Evolutionary conservation across 2,888 invertebrate genomes (phyloP), one percentile per base, ranked within the genome.

Genomic region (Clunio marinus): DNA sequence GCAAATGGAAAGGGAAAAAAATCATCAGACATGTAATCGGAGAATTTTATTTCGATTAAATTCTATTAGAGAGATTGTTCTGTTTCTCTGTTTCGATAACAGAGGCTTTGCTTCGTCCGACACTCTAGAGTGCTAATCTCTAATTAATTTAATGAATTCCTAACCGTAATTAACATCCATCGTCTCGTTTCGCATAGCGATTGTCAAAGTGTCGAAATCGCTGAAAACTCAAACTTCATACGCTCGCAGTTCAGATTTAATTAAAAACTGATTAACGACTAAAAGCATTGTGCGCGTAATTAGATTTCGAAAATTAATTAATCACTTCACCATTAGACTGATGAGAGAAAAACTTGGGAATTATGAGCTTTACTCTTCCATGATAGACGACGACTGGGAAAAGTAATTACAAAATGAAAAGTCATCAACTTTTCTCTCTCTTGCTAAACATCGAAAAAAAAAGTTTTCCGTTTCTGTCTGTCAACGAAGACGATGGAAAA

Each of bases 131-230:
- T 46, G 45, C 35, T 66, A 66, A 66, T 66, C 66, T 46, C 46
- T 55, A 66, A 66, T 66, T 66, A 66, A 51, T 51, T 66, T 66
- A 66, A 66, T 66, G 66, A 66, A 66, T 66, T 66, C 55, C 55
- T 46, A 22, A 28, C 25, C 66, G 51, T 66, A 66, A 66, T 66
- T 66, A 66, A 55, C 55, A 27, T 24, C 27, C 17, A 51, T 27
- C 57, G 27, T 27, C 57, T 57, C n/a, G 25, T 57, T 20, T 10
- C 10, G 10, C 5, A 10, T 10, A 22, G 51, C 51, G 51, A 27
- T 24, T 20, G n/a, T 13, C 13, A 27, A 27, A 27, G 27, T 27
- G 57, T 57, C 2, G 8, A 57, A 17, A 17, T 27, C 57, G 45
- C 8, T 4, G 4, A n/a, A 5, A 20, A 57, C 22, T 57, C 15